Conservation (phyloP, 2,888 invertebrate genomes). For the Malacosoma neustria region DNA sequence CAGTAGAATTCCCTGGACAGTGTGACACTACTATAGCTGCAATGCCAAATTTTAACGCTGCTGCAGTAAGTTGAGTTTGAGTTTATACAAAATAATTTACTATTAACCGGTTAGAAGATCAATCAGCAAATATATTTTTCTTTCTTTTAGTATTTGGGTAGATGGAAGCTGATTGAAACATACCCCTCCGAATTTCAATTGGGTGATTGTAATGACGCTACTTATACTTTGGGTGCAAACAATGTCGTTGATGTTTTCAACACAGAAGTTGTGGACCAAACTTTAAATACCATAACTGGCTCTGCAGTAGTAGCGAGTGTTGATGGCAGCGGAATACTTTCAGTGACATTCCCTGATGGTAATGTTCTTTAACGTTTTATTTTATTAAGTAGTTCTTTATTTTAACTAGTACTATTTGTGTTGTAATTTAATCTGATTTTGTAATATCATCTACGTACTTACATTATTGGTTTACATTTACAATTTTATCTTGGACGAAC, state of each 20-base stretch:
- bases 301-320: constrained; percentile 50
- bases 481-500: no score
- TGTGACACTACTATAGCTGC: constrained; percentile 39
- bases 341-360: constrained; percentile 47
- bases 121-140: background rate
- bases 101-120: no score
- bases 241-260: constrained; percentile 31
- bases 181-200: constrained; percentile 27
- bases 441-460: no score
- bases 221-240: constrained; percentile 50
- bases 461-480: no score
- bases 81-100: background rate
- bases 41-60: constrained; percentile 33
- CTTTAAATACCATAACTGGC: constrained; percentile 63
- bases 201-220: constrained; percentile 33
- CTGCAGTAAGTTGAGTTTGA: constrained; percentile 24
- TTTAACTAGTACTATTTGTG: no score
- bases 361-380: no score
- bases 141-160: constrained; percentile 25
- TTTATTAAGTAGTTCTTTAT: no score
- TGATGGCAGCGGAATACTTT: constrained; percentile 66
- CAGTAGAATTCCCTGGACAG: constrained; percentile 38
- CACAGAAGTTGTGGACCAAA: constrained; percentile 50
- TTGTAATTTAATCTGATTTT: no score
- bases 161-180: constrained; percentile 28